Conservation (phyloP, 2,113 vertebrate species). For the Anarhynchus alexandrinus region DNA sequence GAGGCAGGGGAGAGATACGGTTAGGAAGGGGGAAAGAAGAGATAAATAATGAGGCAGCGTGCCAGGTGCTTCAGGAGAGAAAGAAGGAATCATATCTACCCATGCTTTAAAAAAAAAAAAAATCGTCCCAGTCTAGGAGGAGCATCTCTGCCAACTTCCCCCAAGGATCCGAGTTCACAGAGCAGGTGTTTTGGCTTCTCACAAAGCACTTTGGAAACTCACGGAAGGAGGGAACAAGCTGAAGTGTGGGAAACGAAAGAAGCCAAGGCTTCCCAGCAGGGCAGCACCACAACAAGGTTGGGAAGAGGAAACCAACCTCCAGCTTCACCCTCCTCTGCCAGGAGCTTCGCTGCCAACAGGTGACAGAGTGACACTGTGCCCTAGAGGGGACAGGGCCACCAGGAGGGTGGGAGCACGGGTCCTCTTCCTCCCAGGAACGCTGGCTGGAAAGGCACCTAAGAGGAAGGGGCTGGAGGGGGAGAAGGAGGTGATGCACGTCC, state of each 20-base stretch:
- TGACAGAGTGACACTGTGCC: background rate
- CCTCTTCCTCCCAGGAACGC: background rate
- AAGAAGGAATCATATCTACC: background rate
- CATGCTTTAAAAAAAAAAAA: background rate
- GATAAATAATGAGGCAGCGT: rapidly evolving
- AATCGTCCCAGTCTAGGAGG: background rate
- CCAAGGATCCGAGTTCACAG: background rate
- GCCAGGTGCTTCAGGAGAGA: background rate
- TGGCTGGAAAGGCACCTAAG: background rate
- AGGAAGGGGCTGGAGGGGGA: background rate
- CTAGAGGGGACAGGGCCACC: background rate
- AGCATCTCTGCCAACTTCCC: background rate
- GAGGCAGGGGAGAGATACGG: background rate
- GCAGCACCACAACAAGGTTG: background rate
- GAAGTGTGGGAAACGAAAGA: background rate
- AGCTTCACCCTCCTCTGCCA: background rate
- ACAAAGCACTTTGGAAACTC: background rate
- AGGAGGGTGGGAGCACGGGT: background rate
- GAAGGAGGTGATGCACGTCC: background rate
- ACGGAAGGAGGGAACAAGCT: background rate
- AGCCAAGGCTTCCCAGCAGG: background rate
- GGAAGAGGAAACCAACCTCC: background rate
- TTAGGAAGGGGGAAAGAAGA: background rate
- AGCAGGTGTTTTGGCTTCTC: slow-evolving; percentile 29
- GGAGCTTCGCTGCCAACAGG: background rate